A percentile compares a stretch with the other conserved stretches of the same genome.
phyloP scores from a whole-genome alignment of 2,888 invertebrate genomes.

The Drosophila tanythrix region DNA sequence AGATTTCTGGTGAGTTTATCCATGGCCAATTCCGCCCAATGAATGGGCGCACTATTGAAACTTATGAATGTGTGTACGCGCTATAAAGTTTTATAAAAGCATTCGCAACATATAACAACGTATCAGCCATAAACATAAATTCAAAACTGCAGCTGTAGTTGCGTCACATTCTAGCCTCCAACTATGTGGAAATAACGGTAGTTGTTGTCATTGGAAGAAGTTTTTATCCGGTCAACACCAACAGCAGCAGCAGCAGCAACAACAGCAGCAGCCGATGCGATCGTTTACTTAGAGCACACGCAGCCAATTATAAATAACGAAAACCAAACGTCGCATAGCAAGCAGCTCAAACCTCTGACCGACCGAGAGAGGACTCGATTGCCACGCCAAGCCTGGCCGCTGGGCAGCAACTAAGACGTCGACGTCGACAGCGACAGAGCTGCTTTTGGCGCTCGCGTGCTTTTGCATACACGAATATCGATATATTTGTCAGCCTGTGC shows the following conservation, averaged over 20 bases:
- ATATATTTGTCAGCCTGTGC: constrained; percentile 10
- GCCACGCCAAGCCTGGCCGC: constrained; percentile 20
- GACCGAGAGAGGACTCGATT: constrained; percentile 8
- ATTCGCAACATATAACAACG: constrained; percentile 6
- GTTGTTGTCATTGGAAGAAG: constrained; percentile 35
- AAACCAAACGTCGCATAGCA: constrained; percentile 38
- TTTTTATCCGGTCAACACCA: constrained; percentile 28
- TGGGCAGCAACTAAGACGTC: constrained; percentile 12
- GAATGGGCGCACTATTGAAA: constrained; percentile 45
- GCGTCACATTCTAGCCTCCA: constrained; percentile 48
- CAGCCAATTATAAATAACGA: constrained; percentile 41
- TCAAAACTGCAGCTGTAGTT: constrained; percentile 33
- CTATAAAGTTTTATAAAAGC: constrained; percentile 33
- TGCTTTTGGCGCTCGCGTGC: constrained; percentile 18
- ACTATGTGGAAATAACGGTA: constrained; percentile 44
- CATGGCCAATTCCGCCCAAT: constrained; percentile 45
- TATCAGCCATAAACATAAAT: constrained; percentile 41
- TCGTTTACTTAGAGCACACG: constrained; percentile 50
- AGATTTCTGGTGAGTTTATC: not conserved
- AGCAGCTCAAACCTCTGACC: constrained; percentile 66
- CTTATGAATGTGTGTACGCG: constrained; percentile 27
- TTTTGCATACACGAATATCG: constrained; percentile 42
- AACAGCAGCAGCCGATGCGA: constrained; percentile 23
- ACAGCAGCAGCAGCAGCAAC: not conserved
- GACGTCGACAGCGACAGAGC: constrained; percentile 16